phyloP scores from a whole-genome alignment of 2,113 vertebrate species.

The Phainopepla nitens region DNA sequence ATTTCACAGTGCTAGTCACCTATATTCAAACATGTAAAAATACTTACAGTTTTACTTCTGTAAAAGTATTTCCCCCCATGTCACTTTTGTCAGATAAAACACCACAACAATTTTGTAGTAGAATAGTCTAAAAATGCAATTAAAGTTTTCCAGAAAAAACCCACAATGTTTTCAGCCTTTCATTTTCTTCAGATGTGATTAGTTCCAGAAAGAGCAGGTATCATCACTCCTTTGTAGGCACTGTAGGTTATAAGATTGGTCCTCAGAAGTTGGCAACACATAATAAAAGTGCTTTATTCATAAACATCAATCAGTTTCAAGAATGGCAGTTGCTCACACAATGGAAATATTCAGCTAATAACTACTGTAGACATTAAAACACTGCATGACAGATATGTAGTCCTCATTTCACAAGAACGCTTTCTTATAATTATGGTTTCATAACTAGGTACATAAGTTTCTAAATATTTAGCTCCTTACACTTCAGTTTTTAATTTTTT shows the following conservation, averaged over 20 bases:
- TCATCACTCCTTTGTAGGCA: constrained; percentile 67
- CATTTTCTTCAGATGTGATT: constrained; percentile 66
- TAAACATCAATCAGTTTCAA: constrained; percentile 72
- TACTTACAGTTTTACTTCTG: background rate
- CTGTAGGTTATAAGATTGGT: constrained; percentile 49
- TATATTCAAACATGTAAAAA: background rate
- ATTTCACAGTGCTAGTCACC: background rate
- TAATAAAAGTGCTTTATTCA: constrained; percentile 72
- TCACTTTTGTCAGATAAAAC: constrained; percentile 60
- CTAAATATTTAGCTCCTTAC: constrained; percentile 62
- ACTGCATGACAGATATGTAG: constrained; percentile 22
- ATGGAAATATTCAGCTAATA: constrained; percentile 65
- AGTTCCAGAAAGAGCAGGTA: constrained; percentile 69
- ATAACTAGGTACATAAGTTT: constrained; percentile 40
- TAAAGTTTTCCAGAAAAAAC: constrained; percentile 15
- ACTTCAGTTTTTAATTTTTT: background rate
- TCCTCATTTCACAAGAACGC: constrained; percentile 25
- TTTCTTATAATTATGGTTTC: constrained; percentile 64
- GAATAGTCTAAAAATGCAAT: constrained; percentile 45
- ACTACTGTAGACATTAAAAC: constrained; percentile 49
- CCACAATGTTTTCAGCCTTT: constrained; percentile 57
- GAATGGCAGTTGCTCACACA: constrained; percentile 62
- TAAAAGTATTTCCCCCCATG: constrained; percentile 20
- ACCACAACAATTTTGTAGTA: constrained; percentile 53
- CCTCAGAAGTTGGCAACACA: constrained; percentile 64